Conservation (phyloP, 2,797 vertebrate genomes). For the Echeneis naucrates region DNA sequence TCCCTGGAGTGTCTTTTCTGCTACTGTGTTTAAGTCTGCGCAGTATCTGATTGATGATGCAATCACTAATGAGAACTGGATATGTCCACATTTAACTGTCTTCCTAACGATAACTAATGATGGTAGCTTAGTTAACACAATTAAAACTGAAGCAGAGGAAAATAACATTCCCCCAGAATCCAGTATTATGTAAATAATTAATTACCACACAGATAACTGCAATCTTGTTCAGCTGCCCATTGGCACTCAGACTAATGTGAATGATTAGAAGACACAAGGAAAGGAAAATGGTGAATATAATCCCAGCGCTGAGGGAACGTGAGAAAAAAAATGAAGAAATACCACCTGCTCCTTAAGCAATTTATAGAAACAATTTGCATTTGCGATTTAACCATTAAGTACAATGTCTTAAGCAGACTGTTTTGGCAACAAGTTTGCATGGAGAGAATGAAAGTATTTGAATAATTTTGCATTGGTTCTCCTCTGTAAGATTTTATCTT, state of each 20-base stretch:
- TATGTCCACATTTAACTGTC: constrained; percentile 66
- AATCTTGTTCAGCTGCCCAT: constrained; percentile 75
- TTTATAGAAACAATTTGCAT: constrained; percentile 65
- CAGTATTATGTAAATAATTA: constrained; percentile 85
- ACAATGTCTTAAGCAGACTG: constrained; percentile 16
- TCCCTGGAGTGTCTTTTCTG: constrained; percentile 24
- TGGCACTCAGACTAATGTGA: constrained; percentile 75
- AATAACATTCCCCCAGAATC: constrained; percentile 75
- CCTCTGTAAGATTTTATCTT: constrained; percentile 5
- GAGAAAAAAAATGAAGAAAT: constrained; percentile 54
- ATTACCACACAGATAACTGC: constrained; percentile 77
- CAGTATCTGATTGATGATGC: constrained; percentile 59
- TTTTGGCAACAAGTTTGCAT: constrained; percentile 15
- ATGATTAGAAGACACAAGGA: constrained; percentile 66
- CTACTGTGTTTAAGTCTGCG: constrained; percentile 54
- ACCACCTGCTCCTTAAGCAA: constrained; percentile 64
- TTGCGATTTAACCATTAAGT: constrained; percentile 46
- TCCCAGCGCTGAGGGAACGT: constrained; percentile 45
- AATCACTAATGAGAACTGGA: constrained; percentile 70
- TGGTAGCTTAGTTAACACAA: constrained; percentile 73
- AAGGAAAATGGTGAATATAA: constrained; percentile 52
- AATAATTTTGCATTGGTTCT: constrained; percentile 33
- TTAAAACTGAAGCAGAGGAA: constrained; percentile 66
- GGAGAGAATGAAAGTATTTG: constrained; percentile 21
- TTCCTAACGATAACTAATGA: constrained; percentile 76